Percentiles rank a stretch among this genome's conserved stretches.
Evolutionary conservation across 2,888 invertebrate species (phyloP).

Genomic region (Aspidiotus rigidus): DNA sequence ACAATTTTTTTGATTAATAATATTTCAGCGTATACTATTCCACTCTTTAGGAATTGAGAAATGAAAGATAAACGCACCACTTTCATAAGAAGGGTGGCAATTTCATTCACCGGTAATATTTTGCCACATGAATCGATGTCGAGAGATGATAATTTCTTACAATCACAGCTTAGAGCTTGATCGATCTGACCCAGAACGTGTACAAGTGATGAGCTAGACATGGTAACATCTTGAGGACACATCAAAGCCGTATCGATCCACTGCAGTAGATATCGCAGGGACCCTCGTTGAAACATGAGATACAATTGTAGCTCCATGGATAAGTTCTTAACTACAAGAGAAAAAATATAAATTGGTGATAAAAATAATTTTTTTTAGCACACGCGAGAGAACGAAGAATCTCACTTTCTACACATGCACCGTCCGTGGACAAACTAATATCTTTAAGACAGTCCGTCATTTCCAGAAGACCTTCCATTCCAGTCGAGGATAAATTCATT

Average conservation of each 20-base stretch:
- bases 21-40: neutral
- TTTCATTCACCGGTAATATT: constrained; percentile 46
- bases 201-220: constrained; percentile 34
- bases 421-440: constrained; percentile 16
- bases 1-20: neutral
- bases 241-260: constrained; percentile 54
- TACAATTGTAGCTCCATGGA: constrained; percentile 50
- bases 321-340: constrained; percentile 42
- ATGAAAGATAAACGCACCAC: constrained; percentile 40
- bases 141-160: constrained; percentile 25
- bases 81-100: constrained; percentile 50
- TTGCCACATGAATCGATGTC: constrained; percentile 11
- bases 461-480: constrained; percentile 49
- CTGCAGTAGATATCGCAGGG: constrained; percentile 51
- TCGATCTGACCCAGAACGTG: constrained; percentile 34
- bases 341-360: neutral
- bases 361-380: neutral
- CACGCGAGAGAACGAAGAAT: neutral
- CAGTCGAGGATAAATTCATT: constrained; percentile 48
- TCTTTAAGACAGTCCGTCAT: constrained; percentile 47
- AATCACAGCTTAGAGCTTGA: constrained; percentile 33
- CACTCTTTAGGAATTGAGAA: neutral
- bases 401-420: constrained; percentile 23
- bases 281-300: constrained; percentile 52
- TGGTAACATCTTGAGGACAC: constrained; percentile 38